Evolutionary conservation across 2,888 invertebrate genomes (phyloP), one percentile per base, ranked within the genome.

Genomic region (Coremacera marginata): DNA sequence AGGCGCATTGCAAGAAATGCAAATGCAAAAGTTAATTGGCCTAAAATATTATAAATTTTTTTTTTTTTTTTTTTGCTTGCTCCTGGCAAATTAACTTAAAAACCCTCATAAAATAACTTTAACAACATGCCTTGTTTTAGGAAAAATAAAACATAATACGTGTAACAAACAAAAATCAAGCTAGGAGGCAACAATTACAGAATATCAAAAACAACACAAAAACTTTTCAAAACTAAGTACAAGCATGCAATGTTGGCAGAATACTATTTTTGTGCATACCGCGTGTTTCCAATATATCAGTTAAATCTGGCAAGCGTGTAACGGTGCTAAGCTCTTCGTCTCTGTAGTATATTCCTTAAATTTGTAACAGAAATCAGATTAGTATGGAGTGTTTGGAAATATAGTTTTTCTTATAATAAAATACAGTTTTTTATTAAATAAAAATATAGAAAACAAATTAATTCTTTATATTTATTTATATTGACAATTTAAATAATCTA

Each of bases 231-330:
- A 68, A 34, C 44, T 49, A 75, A 75, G 44, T 57, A 57, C 31
- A 37, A 63, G 62, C 62, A 63, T 37, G 57, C 49, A 76, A 22
- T 34, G 49, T 37, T 27, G 5, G 55, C 55, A 51, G 25, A 49
- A 49, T 31, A 37, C 37, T 14, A 52, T 70, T 70, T 27, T 34
- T 77, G 80, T 84, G 86, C 90, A 88, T 91, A 91, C 90, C 91
- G 86, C 88, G 88, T 84, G 88, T 83, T 84, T 90, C 90, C 90
- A 90, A 87, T 81, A 87, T 83, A 81, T 90, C 88, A 81, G 88
- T 86, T 85, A 89, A 90, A 87, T 90, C 91, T 86, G 90, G 90
- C 84, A 91, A 89, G 84, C 87, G 89, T 83, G 90, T 9, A 79
- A 88, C 79, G 82, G 84, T 84, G 84, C 87, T 87, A 79, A 86